These are phyloP conservation scores for Drosophila dives DNA, from an alignment of 2,888 invertebrate genomes.

Conservation along the genomic window DNA sequence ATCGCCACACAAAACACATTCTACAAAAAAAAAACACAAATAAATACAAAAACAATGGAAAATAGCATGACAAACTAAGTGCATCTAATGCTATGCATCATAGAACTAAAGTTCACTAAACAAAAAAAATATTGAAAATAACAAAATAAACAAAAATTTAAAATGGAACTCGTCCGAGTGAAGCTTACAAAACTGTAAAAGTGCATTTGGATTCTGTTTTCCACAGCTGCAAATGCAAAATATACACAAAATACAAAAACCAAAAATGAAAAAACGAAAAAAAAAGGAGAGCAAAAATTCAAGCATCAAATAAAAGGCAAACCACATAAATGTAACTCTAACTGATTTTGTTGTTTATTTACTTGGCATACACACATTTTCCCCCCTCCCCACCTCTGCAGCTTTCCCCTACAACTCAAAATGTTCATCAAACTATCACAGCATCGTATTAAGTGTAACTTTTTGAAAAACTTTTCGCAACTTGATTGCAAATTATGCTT, in stretches of 20 bases:
- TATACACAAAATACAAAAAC: conserved; percentile 31
- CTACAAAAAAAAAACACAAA: conserved; percentile 12
- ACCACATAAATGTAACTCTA: conserved; percentile 67
- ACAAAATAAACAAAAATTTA: conserved; percentile 33
- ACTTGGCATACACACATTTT: not conserved
- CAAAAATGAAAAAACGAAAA: conserved; percentile 18
- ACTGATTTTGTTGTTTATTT: conserved; percentile 26
- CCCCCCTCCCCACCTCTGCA: too few species aligned
- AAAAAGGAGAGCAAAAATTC: conserved; percentile 50
- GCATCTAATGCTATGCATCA: conserved; percentile 68
- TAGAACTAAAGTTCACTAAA: conserved; percentile 67
- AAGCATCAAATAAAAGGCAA: conserved; percentile 75
- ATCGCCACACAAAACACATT: conserved; percentile 11
- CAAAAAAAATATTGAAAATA: conserved; percentile 31
- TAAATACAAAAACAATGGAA: conserved; percentile 30
- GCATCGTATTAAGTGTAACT: not conserved
- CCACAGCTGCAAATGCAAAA: conserved; percentile 45
- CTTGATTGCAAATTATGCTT: not conserved
- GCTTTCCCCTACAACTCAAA: not conserved
- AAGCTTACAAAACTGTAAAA: conserved; percentile 71
- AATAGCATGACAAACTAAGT: conserved; percentile 71
- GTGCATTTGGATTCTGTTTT: conserved; percentile 70
- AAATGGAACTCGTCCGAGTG: conserved; percentile 50
- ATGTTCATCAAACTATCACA: conserved; percentile 6
- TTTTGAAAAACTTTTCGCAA: conserved; percentile 7